Conservation (phyloP, 2,888 invertebrate genomes). For the Atethmia centrago region DNA sequence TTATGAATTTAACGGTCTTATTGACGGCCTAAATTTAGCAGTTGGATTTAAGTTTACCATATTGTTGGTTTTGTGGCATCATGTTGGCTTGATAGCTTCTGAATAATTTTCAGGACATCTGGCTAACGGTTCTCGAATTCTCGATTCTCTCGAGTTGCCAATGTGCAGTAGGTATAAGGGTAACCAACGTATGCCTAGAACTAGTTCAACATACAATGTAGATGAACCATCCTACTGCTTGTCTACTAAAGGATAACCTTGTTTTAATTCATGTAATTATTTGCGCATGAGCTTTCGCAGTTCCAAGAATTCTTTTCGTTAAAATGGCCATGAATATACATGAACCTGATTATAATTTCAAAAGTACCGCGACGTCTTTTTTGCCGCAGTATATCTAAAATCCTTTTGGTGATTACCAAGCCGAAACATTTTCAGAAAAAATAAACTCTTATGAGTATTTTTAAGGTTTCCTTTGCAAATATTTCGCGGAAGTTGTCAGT, state of each 20-base stretch:
- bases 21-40: background rate
- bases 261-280: conserved; percentile 17
- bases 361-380: conserved; percentile 42
- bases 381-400: conserved; percentile 30
- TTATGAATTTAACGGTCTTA: too few relatives aligned
- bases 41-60: background rate
- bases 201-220: conserved; percentile 14
- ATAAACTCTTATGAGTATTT: conserved; percentile 67
- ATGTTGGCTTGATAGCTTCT: background rate
- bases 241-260: background rate
- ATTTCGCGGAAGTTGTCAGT: conserved; percentile 71
- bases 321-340: conserved; percentile 40
- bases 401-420: conserved; percentile 40
- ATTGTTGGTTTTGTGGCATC: background rate
- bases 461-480: conserved; percentile 67
- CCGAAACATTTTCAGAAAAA: conserved; percentile 25
- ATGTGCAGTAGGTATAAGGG: too few relatives aligned
- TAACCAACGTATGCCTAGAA: conserved; percentile 17
- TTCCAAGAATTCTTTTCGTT: conserved; percentile 12
- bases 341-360: conserved; percentile 57
- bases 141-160: background rate
- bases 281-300: background rate
- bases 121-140: conserved; percentile 1
- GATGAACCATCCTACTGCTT: background rate
- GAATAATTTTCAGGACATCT: conserved; percentile 16